Percentiles rank a stretch among this genome's conserved stretches.
phyloP scores from a whole-genome alignment of 2,797 vertebrate genomes.

The Acrocephalus scirpaceus region DNA sequence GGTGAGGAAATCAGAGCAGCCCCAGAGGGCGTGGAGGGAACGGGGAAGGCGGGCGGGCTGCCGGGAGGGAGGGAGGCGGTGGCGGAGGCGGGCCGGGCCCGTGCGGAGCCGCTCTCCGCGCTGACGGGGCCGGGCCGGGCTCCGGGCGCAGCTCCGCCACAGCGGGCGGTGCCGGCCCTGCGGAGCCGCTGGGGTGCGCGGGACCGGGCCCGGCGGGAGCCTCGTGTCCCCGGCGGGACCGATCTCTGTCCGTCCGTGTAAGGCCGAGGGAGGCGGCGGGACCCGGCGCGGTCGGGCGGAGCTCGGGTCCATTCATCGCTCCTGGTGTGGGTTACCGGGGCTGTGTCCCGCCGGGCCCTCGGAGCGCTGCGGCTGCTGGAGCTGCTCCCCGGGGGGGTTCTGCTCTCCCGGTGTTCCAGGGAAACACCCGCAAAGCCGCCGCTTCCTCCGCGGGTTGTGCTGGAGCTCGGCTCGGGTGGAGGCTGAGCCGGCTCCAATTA shows the following conservation, averaged over 20 bases:
- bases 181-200: neutral
- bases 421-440: fast-evolving
- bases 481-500: no score
- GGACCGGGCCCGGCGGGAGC: neutral
- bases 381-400: neutral
- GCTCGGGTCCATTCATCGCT: neutral
- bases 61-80: no score
- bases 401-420: neutral
- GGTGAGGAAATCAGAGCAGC: neutral
- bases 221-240: no score
- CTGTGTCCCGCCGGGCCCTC: no score
- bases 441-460: neutral
- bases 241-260: neutral
- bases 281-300: neutral
- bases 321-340: fast-evolving
- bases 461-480: neutral
- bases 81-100: neutral
- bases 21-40: neutral
- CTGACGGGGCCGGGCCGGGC: neutral
- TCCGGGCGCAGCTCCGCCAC: neutral
- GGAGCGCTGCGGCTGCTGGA: neutral
- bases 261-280: neutral
- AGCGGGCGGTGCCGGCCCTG: neutral
- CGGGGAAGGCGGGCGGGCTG: neutral
- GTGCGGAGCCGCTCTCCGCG: neutral